Evolutionary conservation across 2,113 vertebrate genomes (phyloP).

Genomic region (Strigops habroptila): DNA sequence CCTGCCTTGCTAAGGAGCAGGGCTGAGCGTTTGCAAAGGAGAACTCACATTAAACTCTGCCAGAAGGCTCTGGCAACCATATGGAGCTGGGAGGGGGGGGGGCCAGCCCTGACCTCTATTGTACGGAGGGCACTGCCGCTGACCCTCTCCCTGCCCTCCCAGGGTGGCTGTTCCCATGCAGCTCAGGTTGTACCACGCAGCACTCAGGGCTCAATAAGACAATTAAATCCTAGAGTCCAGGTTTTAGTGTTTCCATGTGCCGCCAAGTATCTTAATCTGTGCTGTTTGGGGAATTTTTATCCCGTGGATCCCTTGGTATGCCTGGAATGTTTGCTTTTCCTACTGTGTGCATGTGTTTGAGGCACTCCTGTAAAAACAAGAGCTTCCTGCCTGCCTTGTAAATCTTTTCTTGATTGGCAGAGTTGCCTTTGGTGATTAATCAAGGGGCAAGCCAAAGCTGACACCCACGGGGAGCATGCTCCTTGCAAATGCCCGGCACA

Average conservation of each 20-base stretch:
- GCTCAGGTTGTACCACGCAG: not conserved
- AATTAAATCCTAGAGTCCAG: conserved; percentile 26
- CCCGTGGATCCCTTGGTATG: conserved; percentile 55
- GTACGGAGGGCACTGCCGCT: not conserved
- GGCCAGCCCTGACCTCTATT: conserved; percentile 21
- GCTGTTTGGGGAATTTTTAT: conserved; percentile 57
- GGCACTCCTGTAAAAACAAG: conserved; percentile 62
- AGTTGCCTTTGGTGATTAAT: conserved; percentile 23
- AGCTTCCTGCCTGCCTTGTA: conserved; percentile 47
- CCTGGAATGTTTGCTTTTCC: conserved; percentile 69
- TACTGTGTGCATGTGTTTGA: conserved; percentile 56
- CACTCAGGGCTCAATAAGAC: not conserved
- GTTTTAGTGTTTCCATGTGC: conserved; percentile 56
- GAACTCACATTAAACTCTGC: not conserved
- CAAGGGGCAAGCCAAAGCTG: not conserved
- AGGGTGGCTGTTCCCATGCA: not conserved
- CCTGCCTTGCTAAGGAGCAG: not conserved
- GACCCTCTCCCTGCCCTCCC: not conserved
- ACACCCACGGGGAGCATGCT: not conserved
- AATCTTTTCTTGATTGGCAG: conserved; percentile 53
- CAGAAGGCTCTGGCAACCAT: not conserved
- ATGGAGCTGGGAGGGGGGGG: not conserved
- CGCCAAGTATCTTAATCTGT: conserved; percentile 54
- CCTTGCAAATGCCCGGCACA: not conserved
- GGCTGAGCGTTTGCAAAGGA: not conserved